phyloP scores from a whole-genome alignment of 2,797 vertebrate genomes.

The Danio kyathit region DNA sequence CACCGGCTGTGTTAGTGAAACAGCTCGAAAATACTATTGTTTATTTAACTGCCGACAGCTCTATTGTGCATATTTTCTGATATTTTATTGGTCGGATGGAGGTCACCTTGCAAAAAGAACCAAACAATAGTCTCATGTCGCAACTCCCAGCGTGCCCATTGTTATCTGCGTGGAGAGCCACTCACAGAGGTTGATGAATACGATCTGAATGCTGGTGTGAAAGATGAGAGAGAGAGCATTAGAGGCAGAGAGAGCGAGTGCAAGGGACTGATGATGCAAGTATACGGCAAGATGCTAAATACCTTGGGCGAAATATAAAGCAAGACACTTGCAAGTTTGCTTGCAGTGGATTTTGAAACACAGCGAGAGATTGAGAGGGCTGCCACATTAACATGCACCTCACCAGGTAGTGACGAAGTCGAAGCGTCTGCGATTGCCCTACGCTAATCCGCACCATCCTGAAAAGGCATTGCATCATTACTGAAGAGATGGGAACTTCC shows the following conservation, averaged over 20 bases:
- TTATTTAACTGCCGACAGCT: constrained; percentile 1
- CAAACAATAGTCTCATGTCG: constrained; percentile 41
- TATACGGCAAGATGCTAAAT: constrained; percentile 74
- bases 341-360: constrained; percentile 68
- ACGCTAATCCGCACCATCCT: constrained; percentile 4
- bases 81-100: constrained; percentile 48
- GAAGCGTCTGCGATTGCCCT: background rate
- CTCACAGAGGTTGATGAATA: constrained; percentile 66
- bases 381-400: constrained; percentile 25
- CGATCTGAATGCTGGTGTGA: constrained; percentile 73
- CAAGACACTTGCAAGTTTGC: constrained; percentile 76
- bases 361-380: constrained; percentile 24
- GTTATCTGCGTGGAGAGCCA: constrained; percentile 57
- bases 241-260: constrained; percentile 48
- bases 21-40: background rate
- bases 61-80: constrained; percentile 20
- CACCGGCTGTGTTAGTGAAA: constrained; percentile 1
- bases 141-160: constrained; percentile 53
- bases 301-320: constrained; percentile 72
- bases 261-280: constrained; percentile 78
- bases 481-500: constrained; percentile 27
- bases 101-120: constrained; percentile 70
- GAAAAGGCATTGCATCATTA: constrained; percentile 41
- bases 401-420: constrained; percentile 32
- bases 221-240: constrained; percentile 57